These are phyloP conservation scores for Sarcophaga rosellei DNA, from an alignment of 2,888 invertebrate species.

Conservation along the genomic window DNA sequence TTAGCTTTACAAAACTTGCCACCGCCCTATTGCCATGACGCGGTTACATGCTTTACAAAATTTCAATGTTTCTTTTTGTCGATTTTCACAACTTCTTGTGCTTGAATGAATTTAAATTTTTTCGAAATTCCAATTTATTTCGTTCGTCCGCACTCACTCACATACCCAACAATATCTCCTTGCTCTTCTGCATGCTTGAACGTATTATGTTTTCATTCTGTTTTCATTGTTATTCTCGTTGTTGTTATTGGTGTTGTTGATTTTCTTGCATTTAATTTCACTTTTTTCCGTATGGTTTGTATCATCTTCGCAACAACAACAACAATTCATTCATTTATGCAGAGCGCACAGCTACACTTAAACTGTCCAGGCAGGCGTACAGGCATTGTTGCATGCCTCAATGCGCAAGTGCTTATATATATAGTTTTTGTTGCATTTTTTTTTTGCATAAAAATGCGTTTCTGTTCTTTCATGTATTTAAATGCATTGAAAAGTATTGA, in stretches of 20 bases:
- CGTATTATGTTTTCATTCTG: slow-evolving; percentile 7
- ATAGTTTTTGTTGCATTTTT: not conserved
- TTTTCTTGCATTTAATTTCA: slow-evolving; percentile 56
- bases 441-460: not conserved
- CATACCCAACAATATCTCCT: not conserved
- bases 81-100: not conserved
- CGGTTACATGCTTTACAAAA: not conserved
- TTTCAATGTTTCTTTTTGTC: not conserved
- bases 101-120: slow-evolving; percentile 18
- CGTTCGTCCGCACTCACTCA: not conserved
- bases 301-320: slow-evolving; percentile 19
- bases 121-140: slow-evolving; percentile 23
- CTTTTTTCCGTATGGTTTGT: slow-evolving; percentile 26
- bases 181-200: slow-evolving; percentile 32
- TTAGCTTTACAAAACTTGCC: not conserved
- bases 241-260: too few relatives aligned
- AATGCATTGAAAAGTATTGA: slow-evolving; percentile 32
- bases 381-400: slow-evolving; percentile 63
- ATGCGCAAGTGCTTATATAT: slow-evolving; percentile 43
- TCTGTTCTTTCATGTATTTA: slow-evolving; percentile 25
- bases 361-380: slow-evolving; percentile 65
- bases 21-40: not conserved
- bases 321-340: slow-evolving; percentile 47
- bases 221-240: slow-evolving; percentile 6
- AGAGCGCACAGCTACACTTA: slow-evolving; percentile 39